Base-by-base conservation (phyloP, 2,113 vertebrate genomes). In the Ahaetulla prasina region DNA sequence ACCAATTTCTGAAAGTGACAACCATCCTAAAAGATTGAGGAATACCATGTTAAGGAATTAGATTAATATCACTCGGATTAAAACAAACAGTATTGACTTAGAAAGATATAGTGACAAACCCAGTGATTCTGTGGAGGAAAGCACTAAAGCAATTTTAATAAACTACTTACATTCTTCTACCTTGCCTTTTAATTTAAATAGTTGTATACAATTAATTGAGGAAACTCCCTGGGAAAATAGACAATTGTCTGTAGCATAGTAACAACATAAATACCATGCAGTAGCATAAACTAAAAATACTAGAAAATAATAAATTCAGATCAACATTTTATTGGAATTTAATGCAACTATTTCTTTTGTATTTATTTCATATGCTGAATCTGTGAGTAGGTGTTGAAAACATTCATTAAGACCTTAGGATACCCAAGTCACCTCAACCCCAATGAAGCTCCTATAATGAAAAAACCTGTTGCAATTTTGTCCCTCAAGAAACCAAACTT, bases 51-150 rank as follows among this genome's bases (percentile, higher is more conserved):
- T 25, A 45, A 23, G 39, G 45, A 85, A 23, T 45, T 14, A 35
- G 30, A 74, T 74, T 74, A 74, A 35, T 74, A 18, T 74, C 63
- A 74, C n/a, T 85, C 23, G 12, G 25, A 47, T 25, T 85, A 74
- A 74, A 74, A 35, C 30, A 74, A 74, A 35, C n/a, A 35, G n/a
- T 35, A 74, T 74, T 74, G 50, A 94, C 80, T 50, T 92, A 89
- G 55, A 92, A 96, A 96, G 47, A 96, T 96, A 95, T 7, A 94
- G 43, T 94, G 90, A 95, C 91, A 92, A 93, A 96, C 88, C 89
- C 90, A 43, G 11, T 93, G 80, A 96, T 93, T 94, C 95, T 88
- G 95, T 93, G 92, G 96, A 88, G 95, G 94, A 92, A 68, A 93
- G 7, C 80, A 93, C 22, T 89, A 54, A 89, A 89, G 52, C 89